Percentiles rank a stretch among this genome's conserved stretches.
Evolutionary conservation across 2,888 invertebrate species (phyloP).

Genomic region (Coelopa pilipes): DNA sequence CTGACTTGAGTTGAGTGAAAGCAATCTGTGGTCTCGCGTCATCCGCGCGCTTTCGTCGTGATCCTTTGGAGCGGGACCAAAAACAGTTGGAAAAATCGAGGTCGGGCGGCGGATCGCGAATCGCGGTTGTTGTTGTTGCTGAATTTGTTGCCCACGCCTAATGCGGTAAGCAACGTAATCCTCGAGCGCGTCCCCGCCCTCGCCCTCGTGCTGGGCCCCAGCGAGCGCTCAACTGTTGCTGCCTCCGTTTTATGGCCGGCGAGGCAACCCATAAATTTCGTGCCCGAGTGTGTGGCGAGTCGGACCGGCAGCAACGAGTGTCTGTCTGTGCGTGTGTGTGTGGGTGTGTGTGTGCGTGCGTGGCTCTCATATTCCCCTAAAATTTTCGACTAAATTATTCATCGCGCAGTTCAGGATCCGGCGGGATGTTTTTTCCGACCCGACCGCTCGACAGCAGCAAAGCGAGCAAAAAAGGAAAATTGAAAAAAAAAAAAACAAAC

Average conservation of each 20-base stretch:
- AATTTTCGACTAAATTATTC: conserved; percentile 30
- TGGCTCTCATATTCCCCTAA: conserved; percentile 12
- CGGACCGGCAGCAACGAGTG: neutral
- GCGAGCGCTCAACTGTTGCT: conserved; percentile 12
- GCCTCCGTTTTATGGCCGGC: conserved; percentile 5
- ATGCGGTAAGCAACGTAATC: too few relatives aligned
- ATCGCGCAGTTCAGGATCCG: conserved; percentile 3
- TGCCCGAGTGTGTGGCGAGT: neutral
- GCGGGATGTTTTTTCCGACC: neutral
- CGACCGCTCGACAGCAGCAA: neutral
- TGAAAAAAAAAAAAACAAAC: conserved; percentile 4
- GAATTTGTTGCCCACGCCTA: too few relatives aligned
- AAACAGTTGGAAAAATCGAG: too few relatives aligned
- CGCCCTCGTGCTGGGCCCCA: neutral
- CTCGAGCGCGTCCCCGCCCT: too few relatives aligned
- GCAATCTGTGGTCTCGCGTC: too few relatives aligned
- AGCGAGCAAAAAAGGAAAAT: neutral
- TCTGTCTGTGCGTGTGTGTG: conserved; percentile 1
- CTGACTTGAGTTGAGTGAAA: too few relatives aligned
- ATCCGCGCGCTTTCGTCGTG: too few relatives aligned
- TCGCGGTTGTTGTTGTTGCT: too few relatives aligned
- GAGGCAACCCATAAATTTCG: conserved; percentile 17
- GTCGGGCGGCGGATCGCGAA: too few relatives aligned
- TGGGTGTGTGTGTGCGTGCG: conserved; percentile 6
- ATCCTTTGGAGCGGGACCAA: too few relatives aligned